Base-by-base conservation (phyloP, 2,888 invertebrate species). In the Notodonta dromedarius region DNA sequence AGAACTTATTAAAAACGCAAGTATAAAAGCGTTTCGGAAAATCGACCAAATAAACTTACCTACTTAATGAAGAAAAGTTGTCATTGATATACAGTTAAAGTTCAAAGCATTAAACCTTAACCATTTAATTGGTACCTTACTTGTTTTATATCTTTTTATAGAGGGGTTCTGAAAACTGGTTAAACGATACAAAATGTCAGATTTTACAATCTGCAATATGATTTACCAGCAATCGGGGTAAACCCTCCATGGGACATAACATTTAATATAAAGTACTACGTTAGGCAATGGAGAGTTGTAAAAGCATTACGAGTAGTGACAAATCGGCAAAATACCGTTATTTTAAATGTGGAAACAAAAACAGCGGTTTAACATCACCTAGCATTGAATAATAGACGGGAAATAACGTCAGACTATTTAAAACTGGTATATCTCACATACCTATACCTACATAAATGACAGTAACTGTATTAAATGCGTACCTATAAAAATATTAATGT, bases 361-460 rank as follows among this genome's bases (percentile, higher is more conserved):
- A 78, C 76, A 71, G 71, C 73, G 70, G 73, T 77, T 76, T 85
- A 86, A 87, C 82, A 84, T 86, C 87, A 87, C 71, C 79, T 71
- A 73, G 74, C 76, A 70, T 76, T 81, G 81, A 84, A 84, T 84
- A 84, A 84, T 78, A 71, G 75, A 69, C 73, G 65, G 65, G 74
- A 83, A 82, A 83, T 82, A 81, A 79, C 74, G 71, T 69, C 73
- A 65, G 50, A 11, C 50, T 58, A 64, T 11, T 12, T 13, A 4
- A n/a, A 46, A n/a, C n/a, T n/a, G 5, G 11, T 12, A 5, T 46
- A 46, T 46, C 46, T 46, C 46, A n/a, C 46, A 5, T n/a, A 13
- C n/a, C 6, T 35, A 35, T 12, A 42, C 42, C 9, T 42, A 42
- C 46, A 46, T n/a, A 46, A 46, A 4, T 4, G n/a, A n/a, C 5